These are phyloP conservation scores for Pseudopleuronectes americanus DNA, from an alignment of 2,797 vertebrate species.

Conservation along the genomic window DNA sequence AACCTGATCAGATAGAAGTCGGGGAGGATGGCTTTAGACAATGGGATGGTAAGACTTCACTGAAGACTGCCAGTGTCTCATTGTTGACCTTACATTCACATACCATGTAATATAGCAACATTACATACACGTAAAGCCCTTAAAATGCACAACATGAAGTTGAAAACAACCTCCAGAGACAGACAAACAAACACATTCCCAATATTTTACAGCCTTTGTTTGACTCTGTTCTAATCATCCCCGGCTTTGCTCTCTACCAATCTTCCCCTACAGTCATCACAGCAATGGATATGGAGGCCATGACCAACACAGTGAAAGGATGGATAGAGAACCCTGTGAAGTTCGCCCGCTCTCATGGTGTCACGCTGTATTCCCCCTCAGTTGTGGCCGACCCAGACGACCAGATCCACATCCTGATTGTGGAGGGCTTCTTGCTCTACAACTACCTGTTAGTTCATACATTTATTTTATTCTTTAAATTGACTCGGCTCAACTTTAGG, in stretches of 20 bases:
- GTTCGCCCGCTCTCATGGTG: conserved; percentile 92
- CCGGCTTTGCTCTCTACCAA: conserved; percentile 6
- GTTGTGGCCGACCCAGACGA: conserved; percentile 71
- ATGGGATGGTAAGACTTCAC: conserved; percentile 93
- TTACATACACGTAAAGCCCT: not conserved
- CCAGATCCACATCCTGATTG: conserved; percentile 89
- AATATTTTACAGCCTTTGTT: conserved; percentile 17
- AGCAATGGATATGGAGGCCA: conserved; percentile 94
- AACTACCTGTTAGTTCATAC: conserved; percentile 86
- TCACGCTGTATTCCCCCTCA: conserved; percentile 72
- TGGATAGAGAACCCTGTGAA: conserved; percentile 92
- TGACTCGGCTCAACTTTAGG: no score
- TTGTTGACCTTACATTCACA: conserved; percentile 33
- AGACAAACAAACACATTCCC: conserved; percentile 30
- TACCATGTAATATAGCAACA: conserved; percentile 8
- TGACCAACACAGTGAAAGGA: conserved; percentile 91
- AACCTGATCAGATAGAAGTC: conserved; percentile 98
- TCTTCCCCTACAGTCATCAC: conserved; percentile 85
- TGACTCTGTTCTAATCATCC: conserved; percentile 32
- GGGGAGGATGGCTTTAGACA: conserved; percentile 98
- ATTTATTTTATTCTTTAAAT: no score
- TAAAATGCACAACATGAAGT: conserved; percentile 10
- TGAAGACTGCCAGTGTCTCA: conserved; percentile 77
- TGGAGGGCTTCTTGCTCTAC: conserved; percentile 96
- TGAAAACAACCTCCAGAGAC: conserved; percentile 10